These are phyloP conservation scores for Cepphus grylle DNA, from an alignment of 2,113 vertebrate species.

Conservation along the genomic window DNA sequence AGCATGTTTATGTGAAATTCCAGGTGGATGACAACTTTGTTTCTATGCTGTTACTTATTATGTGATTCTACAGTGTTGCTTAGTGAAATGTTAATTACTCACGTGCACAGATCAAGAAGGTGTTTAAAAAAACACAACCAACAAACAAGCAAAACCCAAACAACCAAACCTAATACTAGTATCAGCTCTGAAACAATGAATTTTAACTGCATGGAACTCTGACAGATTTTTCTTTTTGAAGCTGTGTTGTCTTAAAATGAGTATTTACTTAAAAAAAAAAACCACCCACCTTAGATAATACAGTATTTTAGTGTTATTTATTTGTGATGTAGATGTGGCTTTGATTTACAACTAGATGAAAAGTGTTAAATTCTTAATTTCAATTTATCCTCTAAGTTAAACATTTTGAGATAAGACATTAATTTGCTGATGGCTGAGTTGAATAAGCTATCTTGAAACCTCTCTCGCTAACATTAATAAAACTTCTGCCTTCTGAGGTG, in stretches of 20 bases:
- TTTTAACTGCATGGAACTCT: not conserved
- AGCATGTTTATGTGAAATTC: not conserved
- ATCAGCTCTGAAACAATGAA: not conserved
- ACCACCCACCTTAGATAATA: not conserved
- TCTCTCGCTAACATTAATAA: not conserved
- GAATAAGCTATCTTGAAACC: not conserved
- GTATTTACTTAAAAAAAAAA: not conserved
- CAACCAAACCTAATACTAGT: not conserved
- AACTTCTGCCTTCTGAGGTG: not conserved
- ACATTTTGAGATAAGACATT: not conserved
- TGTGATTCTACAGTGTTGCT: not conserved
- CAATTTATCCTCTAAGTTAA: not conserved
- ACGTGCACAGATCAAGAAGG: not conserved
- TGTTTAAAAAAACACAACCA: not conserved
- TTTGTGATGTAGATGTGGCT: not conserved
- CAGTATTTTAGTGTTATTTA: not conserved
- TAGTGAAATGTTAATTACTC: not conserved
- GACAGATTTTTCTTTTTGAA: not conserved
- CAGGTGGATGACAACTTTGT: not conserved
- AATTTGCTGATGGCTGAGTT: not conserved
- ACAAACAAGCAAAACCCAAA: not conserved
- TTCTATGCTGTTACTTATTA: not conserved
- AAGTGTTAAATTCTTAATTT: not conserved
- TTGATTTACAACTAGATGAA: not conserved
- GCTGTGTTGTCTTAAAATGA: not conserved